These are phyloP conservation scores for Synodontis membranacea DNA, from an alignment of 2,113 vertebrate genomes.

Conservation along the genomic window DNA sequence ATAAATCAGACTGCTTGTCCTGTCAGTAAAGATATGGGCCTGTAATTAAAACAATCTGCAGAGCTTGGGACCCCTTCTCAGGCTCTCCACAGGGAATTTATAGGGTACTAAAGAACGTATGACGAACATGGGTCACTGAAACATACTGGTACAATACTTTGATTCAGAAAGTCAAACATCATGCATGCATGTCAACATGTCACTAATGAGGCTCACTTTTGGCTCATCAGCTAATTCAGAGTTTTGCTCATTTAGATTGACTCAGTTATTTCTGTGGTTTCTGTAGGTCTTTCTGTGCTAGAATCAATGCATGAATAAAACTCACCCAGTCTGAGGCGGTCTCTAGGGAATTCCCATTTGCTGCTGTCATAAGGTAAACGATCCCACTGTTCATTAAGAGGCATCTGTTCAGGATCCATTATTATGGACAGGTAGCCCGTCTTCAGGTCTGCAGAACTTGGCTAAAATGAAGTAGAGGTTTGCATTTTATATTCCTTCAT, in stretches of 20 bases:
- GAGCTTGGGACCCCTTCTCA: conserved; percentile 49
- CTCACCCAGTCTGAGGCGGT: conserved; percentile 83
- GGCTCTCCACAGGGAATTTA: conserved; percentile 58
- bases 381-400: conserved; percentile 88
- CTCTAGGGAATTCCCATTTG: conserved; percentile 93
- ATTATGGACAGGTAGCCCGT: conserved; percentile 91
- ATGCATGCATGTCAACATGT: not conserved
- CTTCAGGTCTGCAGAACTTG: conserved; percentile 83
- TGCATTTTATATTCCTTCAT: not conserved
- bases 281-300: not conserved
- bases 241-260: not conserved
- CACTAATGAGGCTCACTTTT: too few species aligned
- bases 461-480: conserved; percentile 49
- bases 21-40: conserved; percentile 59
- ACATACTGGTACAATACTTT: conserved; percentile 57
- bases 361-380: conserved; percentile 89
- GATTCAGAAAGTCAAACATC: conserved; percentile 19
- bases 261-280: not conserved
- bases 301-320: not conserved
- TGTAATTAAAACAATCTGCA: conserved; percentile 68
- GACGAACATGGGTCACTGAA: conserved; percentile 59
- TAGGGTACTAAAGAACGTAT: conserved; percentile 53
- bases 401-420: conserved; percentile 91
- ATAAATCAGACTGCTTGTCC: conserved; percentile 56
- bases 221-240: not conserved